These are phyloP conservation scores for Onthophagus taurus DNA, from an alignment of 1,140 invertebrate species.

Conservation along the genomic window DNA sequence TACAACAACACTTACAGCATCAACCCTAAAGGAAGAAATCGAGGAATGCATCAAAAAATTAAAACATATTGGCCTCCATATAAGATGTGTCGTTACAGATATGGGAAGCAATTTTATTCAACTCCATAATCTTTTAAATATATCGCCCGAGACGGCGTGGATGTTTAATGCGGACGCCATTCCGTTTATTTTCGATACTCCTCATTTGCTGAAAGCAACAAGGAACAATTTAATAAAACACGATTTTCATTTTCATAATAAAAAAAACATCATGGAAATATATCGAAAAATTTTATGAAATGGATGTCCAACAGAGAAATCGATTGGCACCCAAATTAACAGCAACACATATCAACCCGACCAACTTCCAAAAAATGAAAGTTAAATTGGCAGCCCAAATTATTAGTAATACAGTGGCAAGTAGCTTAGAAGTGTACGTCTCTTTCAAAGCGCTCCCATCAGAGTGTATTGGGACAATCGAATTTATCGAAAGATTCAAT, in stretches of 20 bases:
- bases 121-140: too few relatives aligned
- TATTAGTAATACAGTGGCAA: conserved; percentile 24
- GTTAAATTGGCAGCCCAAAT: conserved; percentile 28
- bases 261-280: neutral
- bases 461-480: neutral
- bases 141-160: too few relatives aligned
- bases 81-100: too few relatives aligned
- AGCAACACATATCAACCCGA: conserved; percentile 26
- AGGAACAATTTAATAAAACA: conserved; percentile 22
- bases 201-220: conserved; percentile 21
- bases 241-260: conserved; percentile 7
- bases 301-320: conserved; percentile 11
- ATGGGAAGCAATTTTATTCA: too few relatives aligned
- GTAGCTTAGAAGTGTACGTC: conserved; percentile 19
- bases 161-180: too few relatives aligned
- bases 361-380: conserved; percentile 29
- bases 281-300: conserved; percentile 11
- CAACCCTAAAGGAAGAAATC: too few relatives aligned
- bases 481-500: conserved; percentile 6
- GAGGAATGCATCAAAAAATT: too few relatives aligned
- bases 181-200: conserved; percentile 24
- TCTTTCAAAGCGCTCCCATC: neutral
- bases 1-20: too few relatives aligned
- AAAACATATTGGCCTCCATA: too few relatives aligned
- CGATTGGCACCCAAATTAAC: conserved; percentile 24